Evolutionary conservation across 2,888 invertebrate species (phyloP), one percentile per base, ranked within the genome.

Genomic region (Limnephilus marmoratus): DNA sequence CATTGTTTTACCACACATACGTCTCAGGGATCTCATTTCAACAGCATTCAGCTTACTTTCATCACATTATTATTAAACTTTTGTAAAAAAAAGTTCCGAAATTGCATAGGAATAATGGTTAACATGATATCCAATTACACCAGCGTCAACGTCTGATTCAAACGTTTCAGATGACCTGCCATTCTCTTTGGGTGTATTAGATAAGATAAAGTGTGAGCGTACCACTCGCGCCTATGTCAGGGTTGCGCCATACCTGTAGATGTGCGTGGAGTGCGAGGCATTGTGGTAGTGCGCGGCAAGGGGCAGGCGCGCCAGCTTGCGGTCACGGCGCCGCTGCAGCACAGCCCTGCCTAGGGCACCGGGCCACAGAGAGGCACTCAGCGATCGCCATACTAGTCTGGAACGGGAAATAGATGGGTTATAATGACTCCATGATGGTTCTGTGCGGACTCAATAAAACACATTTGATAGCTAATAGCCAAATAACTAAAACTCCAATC

Each of bases 311-410:
- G 94, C 95, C 29, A 91, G 95, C 95, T 96, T 96, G 94, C 95
- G 95, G 93, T 95, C 95, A 92, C 96, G 96, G 92, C 97, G 96
- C 91, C 97, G 96, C 94, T 97, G 96, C 92, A 97, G 95, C 94
- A 98, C 96, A 29, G 98, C 97, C 94, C 97, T 97, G 88, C 97
- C 97, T 94, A 98, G 97, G 94, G 98, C 97, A 94, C 97, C 97
- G 89, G 98, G 98, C 94, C 96, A 97, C 92, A 97, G 94, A 2
- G 98, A 97, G 94, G 97, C 97, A 95, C 97, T 97, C 93, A 97
- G 94, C 93, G 97, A 97, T 94, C 97, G 97, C 94, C 97, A 97
- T 93, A 97, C 95, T 94, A 98, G 95, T 94, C 98, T 98, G 95
- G 37, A 95, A 94, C 93, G 18, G 83, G n/a, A 92, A 68, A 68